Evolutionary conservation across 2,113 vertebrate species (phyloP).

Genomic region (Tiliqua scincoides): DNA sequence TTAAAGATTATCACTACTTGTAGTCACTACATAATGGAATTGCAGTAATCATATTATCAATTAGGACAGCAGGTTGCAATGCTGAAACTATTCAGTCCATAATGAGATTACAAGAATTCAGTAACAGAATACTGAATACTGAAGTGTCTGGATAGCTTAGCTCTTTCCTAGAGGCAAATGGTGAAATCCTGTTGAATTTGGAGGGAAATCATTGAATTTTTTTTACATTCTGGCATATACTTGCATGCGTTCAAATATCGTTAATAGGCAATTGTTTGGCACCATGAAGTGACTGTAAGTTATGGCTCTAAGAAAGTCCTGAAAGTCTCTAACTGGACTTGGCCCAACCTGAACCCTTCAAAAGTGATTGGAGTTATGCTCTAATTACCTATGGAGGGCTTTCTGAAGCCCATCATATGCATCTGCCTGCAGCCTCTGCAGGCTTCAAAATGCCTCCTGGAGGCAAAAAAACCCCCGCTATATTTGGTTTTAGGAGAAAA

Average conservation of each 20-base stretch:
- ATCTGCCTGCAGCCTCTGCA: no score
- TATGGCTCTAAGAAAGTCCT: not conserved
- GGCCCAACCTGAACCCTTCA: no score
- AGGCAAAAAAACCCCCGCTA: no score
- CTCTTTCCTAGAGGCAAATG: not conserved
- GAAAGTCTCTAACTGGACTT: no score
- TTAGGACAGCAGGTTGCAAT: not conserved
- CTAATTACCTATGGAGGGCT: no score
- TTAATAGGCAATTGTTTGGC: not conserved
- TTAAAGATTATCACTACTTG: not conserved
- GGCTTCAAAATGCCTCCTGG: no score
- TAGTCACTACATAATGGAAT: not conserved
- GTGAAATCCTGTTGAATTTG: not conserved
- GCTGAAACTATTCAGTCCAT: not conserved
- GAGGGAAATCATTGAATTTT: not conserved
- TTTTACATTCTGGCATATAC: not conserved
- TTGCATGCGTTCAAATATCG: not conserved
- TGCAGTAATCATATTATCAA: accelerated
- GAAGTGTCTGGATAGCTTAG: not conserved
- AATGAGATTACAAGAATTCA: not conserved
- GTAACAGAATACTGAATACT: accelerated
- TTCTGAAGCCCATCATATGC: no score
- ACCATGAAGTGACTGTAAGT: not conserved
- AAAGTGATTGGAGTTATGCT: no score
- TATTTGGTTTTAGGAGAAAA: no score